Evolutionary conservation across 2,113 vertebrate species (phyloP), one percentile per base, ranked within the genome.

Genomic region (Deroptyus accipitrinus): DNA sequence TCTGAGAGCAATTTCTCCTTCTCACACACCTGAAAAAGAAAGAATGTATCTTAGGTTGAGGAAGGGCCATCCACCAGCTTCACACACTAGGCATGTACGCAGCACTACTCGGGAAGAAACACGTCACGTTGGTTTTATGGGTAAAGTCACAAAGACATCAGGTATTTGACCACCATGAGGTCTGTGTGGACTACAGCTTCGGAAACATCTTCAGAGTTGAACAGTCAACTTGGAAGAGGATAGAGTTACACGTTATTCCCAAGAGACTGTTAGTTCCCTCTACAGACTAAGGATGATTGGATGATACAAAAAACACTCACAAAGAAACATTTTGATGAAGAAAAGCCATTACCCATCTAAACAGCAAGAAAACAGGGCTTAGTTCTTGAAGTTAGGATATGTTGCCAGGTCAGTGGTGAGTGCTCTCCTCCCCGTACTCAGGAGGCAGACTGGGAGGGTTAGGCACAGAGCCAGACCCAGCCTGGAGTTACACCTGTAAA

Each of bases 1-100:
- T 99, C 99, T 2, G 99, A 99, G 95, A 99, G 98, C 91, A 99
- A 96, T 94, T 99, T 99, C 95, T 99, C 99, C 94, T 99, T 99
- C 97, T 99, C 99, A 95, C 98, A 99, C 66, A 99, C 99, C 99
- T 99, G 97, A n/a, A 87, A 86, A 66, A 95, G 27, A 94, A 51
- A 94, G 72, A 63, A 42, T 24, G 46, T 25, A 51, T 30, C 46
- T 96, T 62, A 92, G 48, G 49, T 10, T 79, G 78, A 57, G 9
- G 42, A 88, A 74, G n/a, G 46, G 52, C 39, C 42, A 73, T 33
- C 35, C 0, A 1, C 39, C 0, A 5, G 19, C 84, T 59, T 57
- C 33, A 30, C 13, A 2, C 31, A 42, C 46, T 1, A 3, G 46
- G 46, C 42, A 59, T 0, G 0, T 23, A 18, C 1, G 14, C 68